Percentiles rank a stretch among this genome's conserved stretches.
Evolutionary conservation across 2,113 vertebrate genomes (phyloP).

Genomic region (Paratilapia polleni): DNA sequence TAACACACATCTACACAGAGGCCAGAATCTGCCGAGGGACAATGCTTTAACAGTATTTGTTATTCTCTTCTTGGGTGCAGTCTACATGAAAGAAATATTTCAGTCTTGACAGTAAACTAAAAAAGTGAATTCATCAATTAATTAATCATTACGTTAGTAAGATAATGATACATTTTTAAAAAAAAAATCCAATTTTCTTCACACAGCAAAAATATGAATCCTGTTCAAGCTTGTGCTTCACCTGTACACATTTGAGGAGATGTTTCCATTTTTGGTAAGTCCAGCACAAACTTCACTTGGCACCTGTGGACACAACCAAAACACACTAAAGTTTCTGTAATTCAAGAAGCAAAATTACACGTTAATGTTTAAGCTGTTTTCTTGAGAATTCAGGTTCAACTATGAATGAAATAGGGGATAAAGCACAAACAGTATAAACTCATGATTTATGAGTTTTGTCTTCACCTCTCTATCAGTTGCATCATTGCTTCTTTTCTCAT

Average conservation of each 20-base stretch:
- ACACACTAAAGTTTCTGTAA: background rate
- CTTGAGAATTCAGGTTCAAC: background rate
- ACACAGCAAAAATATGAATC: background rate
- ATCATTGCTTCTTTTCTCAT: slow-evolving; percentile 5
- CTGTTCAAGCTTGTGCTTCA: background rate
- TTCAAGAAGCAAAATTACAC: background rate
- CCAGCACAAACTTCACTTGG: background rate
- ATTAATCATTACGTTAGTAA: background rate
- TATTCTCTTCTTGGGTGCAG: background rate
- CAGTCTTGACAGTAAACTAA: background rate
- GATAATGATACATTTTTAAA: background rate
- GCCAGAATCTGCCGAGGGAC: background rate
- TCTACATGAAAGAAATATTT: background rate
- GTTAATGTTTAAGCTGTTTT: background rate
- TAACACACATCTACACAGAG: background rate
- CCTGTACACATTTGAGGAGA: slow-evolving; percentile 37
- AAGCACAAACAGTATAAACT: background rate
- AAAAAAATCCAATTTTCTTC: background rate
- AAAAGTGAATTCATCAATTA: background rate
- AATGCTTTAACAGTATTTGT: background rate
- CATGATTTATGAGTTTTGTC: background rate
- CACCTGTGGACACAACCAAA: slow-evolving; percentile 23
- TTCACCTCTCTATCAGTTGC: slow-evolving; percentile 25
- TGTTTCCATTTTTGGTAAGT: slow-evolving; percentile 1
- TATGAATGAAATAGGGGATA: background rate